Evolutionary conservation across 2,113 vertebrate genomes (phyloP).

Genomic region (Epinephelus cyanopodus): DNA sequence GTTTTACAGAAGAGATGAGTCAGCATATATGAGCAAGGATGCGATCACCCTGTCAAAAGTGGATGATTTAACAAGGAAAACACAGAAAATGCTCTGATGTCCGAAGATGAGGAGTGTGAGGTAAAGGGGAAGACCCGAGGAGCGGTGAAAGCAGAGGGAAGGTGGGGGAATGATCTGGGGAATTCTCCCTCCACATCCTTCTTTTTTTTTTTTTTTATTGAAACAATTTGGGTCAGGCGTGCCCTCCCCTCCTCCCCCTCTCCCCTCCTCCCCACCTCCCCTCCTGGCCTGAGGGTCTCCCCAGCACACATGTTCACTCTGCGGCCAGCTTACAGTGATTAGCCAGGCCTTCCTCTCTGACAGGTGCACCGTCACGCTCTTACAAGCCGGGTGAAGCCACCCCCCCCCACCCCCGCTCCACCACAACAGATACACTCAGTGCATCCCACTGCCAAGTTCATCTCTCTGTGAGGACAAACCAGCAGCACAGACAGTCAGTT

Average conservation of each 20-base stretch:
- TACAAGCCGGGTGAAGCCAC: slow-evolving; percentile 10
- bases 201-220: slow-evolving; percentile 34
- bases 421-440: slow-evolving; percentile 24
- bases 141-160: slow-evolving; percentile 53
- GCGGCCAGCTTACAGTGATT: slow-evolving; percentile 67
- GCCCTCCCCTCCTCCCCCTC: slow-evolving; percentile 4
- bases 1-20: slow-evolving; percentile 74
- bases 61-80: slow-evolving; percentile 64
- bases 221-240: slow-evolving; percentile 54
- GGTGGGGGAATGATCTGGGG: slow-evolving; percentile 35
- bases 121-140: slow-evolving; percentile 57
- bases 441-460: slow-evolving; percentile 14
- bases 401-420: not conserved
- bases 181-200: slow-evolving; percentile 50
- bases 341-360: slow-evolving; percentile 70
- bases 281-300: slow-evolving; percentile 43
- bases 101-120: slow-evolving; percentile 45
- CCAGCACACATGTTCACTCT: slow-evolving; percentile 54
- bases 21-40: slow-evolving; percentile 59
- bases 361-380: slow-evolving; percentile 76
- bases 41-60: slow-evolving; percentile 37
- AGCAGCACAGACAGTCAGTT: slow-evolving; percentile 6
- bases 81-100: slow-evolving; percentile 48
- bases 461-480: not conserved
- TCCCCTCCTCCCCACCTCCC: not conserved